Conservation (phyloP, 2,888 invertebrate genomes). For the Leptodirus hochenwartii region DNA sequence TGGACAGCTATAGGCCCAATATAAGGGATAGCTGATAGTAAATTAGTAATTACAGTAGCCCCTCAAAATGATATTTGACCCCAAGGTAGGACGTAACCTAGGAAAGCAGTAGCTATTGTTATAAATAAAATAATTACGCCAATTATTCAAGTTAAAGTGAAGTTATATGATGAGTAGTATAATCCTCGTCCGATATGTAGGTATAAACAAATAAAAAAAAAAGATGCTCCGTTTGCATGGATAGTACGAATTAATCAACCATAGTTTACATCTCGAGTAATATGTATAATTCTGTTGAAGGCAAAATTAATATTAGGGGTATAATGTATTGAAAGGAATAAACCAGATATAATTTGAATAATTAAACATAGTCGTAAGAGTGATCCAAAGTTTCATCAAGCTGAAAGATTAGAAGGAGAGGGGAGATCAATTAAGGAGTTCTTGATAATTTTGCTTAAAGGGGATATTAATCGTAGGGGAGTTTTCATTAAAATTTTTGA, state of each 20-base stretch:
- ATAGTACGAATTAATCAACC: conserved; percentile 46
- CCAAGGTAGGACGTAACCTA: conserved; percentile 62
- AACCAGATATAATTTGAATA: conserved; percentile 46
- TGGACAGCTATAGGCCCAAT: conserved; percentile 41
- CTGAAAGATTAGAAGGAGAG: conserved; percentile 38
- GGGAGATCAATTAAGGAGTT: conserved; percentile 39
- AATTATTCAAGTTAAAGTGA: conserved; percentile 39
- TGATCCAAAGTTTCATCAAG: conserved; percentile 53
- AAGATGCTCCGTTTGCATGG: conserved; percentile 54
- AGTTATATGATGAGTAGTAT: conserved; percentile 30
- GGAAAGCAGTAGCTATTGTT: conserved; percentile 53
- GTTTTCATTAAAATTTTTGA: conserved; percentile 30
- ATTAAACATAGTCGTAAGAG: conserved; percentile 41
- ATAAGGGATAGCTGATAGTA: conserved; percentile 53
- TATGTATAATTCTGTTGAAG: conserved; percentile 47
- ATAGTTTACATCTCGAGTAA: conserved; percentile 50
- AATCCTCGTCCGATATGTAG: conserved; percentile 48
- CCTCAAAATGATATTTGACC: conserved; percentile 73
- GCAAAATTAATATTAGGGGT: conserved; percentile 41
- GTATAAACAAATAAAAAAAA: conserved; percentile 54
- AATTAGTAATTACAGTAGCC: conserved; percentile 58
- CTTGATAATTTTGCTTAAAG: conserved; percentile 38
- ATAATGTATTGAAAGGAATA: conserved; percentile 54
- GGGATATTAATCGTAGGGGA: conserved; percentile 29
- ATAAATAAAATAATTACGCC: conserved; percentile 48